Evolutionary conservation across 2,888 invertebrate species (phyloP).

Genomic region (Stenotaenia linearis): DNA sequence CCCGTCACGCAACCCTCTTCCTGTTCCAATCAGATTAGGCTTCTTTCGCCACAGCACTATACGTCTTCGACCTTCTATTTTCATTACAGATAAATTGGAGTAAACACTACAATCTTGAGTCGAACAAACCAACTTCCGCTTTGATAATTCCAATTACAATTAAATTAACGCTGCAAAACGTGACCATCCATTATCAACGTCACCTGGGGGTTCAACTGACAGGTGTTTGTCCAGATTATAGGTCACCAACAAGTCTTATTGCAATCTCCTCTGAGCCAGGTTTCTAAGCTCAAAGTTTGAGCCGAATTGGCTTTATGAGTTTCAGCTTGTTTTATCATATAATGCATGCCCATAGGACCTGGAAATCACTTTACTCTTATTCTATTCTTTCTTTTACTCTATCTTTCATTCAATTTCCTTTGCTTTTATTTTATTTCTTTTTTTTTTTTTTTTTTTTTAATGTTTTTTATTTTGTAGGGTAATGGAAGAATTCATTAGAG

Average conservation of each 20-base stretch:
- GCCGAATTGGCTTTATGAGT: background rate
- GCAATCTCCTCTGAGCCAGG: background rate
- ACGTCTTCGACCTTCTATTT: background rate
- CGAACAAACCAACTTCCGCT: background rate
- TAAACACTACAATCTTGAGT: background rate
- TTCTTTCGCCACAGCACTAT: background rate
- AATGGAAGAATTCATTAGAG: too few relatives aligned
- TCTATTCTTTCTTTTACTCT: background rate
- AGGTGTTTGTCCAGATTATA: constrained; percentile 1
- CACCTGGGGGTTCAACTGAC: background rate
- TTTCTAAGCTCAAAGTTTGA: background rate
- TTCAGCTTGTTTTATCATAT: background rate
- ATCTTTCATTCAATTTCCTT: background rate
- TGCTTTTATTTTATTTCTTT: background rate
- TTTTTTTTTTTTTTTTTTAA: too few relatives aligned
- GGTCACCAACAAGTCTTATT: background rate
- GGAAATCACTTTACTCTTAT: background rate
- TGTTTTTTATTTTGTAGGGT: too few relatives aligned
- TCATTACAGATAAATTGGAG: background rate
- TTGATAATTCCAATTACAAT: constrained; percentile 10
- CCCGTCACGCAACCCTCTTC: constrained; percentile 14
- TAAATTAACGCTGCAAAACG: background rate
- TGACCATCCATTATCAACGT: background rate
- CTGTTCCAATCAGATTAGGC: constrained; percentile 26
- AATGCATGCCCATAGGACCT: background rate